A percentile compares a stretch with the other conserved stretches of the same genome.
Conservation (phyloP, 2,888 invertebrate genomes). For the Ormia ochracea region DNA sequence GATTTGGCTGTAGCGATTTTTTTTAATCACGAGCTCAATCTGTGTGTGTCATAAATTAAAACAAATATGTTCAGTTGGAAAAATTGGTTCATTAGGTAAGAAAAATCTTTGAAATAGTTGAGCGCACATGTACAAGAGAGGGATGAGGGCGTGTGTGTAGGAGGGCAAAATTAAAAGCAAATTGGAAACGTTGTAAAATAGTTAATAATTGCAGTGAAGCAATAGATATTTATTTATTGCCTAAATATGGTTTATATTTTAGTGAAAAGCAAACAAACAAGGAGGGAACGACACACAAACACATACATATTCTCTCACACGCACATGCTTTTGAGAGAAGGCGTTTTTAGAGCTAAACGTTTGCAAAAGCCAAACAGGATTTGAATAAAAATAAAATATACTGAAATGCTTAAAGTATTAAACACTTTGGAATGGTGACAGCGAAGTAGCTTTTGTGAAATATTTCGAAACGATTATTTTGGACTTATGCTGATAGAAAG, state of each 20-base stretch:
- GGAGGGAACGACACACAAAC: neutral
- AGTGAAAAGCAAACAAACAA: neutral
- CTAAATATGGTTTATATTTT: neutral
- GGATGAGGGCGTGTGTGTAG: neutral
- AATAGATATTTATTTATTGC: neutral
- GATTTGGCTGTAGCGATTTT: slow-evolving; percentile 16
- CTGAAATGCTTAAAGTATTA: neutral
- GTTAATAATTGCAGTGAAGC: slow-evolving; percentile 7
- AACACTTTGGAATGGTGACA: neutral
- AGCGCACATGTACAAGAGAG: neutral
- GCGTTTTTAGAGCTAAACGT: neutral
- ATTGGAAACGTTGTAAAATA: slow-evolving; percentile 32
- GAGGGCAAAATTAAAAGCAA: neutral
- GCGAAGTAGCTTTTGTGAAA: neutral
- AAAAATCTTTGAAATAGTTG: slow-evolving; percentile 33
- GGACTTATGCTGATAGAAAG: neutral
- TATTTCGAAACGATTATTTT: neutral
- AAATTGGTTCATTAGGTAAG: slow-evolving; percentile 62
- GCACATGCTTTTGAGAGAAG: neutral
- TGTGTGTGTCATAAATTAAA: slow-evolving; percentile 32
- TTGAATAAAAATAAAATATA: neutral
- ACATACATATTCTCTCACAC: neutral
- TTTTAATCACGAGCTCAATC: too few species aligned
- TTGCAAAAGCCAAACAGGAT: neutral
- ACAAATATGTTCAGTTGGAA: slow-evolving; percentile 43